Evolutionary conservation across 1,140 invertebrate genomes (phyloP).

Genomic region (Druon quercuslanigerum): DNA sequence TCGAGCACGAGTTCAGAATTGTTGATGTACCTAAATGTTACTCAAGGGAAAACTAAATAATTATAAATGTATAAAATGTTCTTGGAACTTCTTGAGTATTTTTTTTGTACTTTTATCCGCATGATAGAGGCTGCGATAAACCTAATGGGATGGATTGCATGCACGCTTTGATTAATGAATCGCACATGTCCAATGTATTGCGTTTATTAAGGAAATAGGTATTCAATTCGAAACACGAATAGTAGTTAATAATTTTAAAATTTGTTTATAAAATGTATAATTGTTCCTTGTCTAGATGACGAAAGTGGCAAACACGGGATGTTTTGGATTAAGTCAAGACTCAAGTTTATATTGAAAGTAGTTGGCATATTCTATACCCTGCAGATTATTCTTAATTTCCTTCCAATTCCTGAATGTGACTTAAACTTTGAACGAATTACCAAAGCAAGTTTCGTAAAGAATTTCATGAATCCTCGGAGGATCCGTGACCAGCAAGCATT

Average conservation of each 20-base stretch:
- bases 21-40: too few species aligned
- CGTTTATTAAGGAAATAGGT: slow-evolving; percentile 1
- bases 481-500: slow-evolving; percentile 20
- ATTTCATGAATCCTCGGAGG: slow-evolving; percentile 22
- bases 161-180: slow-evolving; percentile 7
- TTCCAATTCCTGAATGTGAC: too few species aligned
- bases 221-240: not conserved
- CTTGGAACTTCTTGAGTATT: not conserved
- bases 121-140: not conserved
- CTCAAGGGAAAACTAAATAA: too few species aligned
- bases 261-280: not conserved
- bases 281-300: not conserved
- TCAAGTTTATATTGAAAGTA: not conserved
- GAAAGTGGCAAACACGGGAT: not conserved
- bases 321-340: not conserved
- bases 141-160: not conserved
- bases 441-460: not conserved
- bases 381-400: too few species aligned
- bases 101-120: not conserved
- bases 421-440: not conserved
- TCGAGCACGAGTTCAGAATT: too few species aligned
- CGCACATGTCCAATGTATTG: not conserved
- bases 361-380: too few species aligned
- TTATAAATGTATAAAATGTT: too few species aligned
- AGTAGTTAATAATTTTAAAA: not conserved